Conservation (phyloP, 2,888 invertebrate species). For the Cataglyphis albicans region DNA sequence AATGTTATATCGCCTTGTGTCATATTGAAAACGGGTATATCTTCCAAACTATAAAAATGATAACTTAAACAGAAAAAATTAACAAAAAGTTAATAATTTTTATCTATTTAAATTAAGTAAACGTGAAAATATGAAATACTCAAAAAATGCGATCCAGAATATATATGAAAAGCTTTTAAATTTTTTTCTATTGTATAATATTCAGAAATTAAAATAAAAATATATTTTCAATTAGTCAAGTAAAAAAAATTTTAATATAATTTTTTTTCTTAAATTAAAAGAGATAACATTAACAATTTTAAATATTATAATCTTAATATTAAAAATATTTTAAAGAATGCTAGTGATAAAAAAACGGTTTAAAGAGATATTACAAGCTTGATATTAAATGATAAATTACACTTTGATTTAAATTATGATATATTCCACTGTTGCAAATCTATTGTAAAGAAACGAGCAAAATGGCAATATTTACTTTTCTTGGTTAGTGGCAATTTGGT, state of each 20-base stretch:
- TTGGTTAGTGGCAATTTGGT: conserved; percentile 88
- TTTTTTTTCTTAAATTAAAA: background rate
- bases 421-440: background rate
- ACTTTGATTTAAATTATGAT: background rate
- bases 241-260: background rate
- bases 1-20: conserved; percentile 94
- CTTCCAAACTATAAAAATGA: conserved; percentile 87
- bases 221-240: background rate
- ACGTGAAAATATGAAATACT: background rate
- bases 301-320: background rate
- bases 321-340: background rate
- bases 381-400: background rate
- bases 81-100: background rate
- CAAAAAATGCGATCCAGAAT: background rate
- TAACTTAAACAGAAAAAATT: background rate
- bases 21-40: conserved; percentile 95
- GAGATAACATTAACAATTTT: background rate
- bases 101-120: background rate
- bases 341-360: background rate
- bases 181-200: background rate
- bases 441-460: background rate
- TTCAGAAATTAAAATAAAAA: background rate
- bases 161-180: background rate
- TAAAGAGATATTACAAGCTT: background rate
- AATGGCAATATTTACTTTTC: conserved; percentile 85